Evolutionary conservation across 2,797 vertebrate genomes (phyloP).

Genomic region (Anas bahamensis): DNA sequence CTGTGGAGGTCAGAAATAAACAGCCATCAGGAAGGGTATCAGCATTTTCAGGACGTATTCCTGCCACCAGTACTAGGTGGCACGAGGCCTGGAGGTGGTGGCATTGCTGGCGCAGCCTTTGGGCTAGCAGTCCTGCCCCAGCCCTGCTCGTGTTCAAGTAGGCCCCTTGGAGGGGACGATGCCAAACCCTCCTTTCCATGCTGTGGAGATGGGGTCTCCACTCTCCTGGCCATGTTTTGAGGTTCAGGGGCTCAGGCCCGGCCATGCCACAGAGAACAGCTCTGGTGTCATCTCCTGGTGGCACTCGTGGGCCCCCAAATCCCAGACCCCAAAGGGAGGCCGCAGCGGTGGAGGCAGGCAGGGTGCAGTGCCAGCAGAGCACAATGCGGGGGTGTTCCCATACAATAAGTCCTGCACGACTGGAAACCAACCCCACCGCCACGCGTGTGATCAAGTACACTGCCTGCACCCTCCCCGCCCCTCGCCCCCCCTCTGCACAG

Average conservation of each 20-base stretch:
- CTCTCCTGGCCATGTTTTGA: no score
- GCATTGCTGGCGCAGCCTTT: fast-evolving
- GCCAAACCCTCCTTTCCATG: neutral
- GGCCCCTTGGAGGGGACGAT: neutral
- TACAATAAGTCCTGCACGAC: neutral
- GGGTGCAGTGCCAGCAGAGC: neutral
- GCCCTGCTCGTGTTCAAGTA: no score
- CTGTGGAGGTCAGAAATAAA: neutral
- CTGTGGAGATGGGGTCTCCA: neutral
- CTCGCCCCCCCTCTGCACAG: neutral
- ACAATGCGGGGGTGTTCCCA: neutral
- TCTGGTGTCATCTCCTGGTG: neutral
- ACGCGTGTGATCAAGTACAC: neutral
- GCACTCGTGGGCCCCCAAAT: neutral
- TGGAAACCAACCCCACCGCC: neutral
- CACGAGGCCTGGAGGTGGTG: neutral
- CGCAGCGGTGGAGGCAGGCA: neutral
- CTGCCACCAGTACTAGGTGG: neutral
- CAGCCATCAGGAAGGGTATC: neutral
- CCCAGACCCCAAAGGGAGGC: neutral
- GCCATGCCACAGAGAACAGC: no score
- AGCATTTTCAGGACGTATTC: neutral
- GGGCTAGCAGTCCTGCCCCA: neutral
- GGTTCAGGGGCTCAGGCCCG: no score
- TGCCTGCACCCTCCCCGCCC: neutral